Evolutionary conservation across 2,797 vertebrate species (phyloP).

Genomic region (Crypturellus tataupa): DNA sequence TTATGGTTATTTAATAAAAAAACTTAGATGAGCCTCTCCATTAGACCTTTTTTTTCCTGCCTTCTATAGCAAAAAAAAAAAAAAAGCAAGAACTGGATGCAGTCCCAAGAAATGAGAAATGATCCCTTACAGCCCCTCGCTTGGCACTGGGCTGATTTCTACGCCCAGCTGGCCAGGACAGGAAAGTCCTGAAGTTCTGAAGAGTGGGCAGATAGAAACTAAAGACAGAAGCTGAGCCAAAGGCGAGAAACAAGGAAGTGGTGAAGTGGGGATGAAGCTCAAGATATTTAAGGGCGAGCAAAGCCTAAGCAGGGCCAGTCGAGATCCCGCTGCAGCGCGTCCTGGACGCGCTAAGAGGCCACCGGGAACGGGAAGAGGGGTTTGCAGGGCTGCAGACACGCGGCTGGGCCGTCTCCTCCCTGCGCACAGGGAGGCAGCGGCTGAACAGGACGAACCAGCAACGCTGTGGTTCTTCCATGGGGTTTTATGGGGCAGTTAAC

Average conservation of each 20-base stretch:
- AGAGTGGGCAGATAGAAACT: neutral
- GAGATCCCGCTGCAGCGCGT: neutral
- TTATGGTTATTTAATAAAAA: too few species aligned
- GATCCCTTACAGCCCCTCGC: neutral
- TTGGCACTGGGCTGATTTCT: neutral
- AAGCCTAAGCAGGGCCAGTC: too few species aligned
- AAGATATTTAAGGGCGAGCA: neutral
- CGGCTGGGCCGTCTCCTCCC: neutral
- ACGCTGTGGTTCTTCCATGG: conserved; percentile 35
- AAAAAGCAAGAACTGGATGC: neutral
- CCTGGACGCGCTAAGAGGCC: neutral
- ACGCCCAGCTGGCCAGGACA: neutral
- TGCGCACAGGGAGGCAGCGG: neutral
- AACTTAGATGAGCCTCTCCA: too few species aligned
- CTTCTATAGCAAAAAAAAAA: too few species aligned
- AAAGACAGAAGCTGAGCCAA: neutral
- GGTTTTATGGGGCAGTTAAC: conserved; percentile 58
- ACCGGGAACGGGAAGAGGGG: too few species aligned
- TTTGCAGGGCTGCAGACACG: neutral
- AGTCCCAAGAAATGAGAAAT: neutral
- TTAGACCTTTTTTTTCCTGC: too few species aligned
- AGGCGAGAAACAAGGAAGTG: neutral
- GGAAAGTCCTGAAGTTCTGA: neutral
- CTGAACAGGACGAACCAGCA: conserved; percentile 19
- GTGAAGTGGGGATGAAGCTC: neutral